Conservation (phyloP, 2,797 vertebrate genomes). For the Avahi laniger region DNA sequence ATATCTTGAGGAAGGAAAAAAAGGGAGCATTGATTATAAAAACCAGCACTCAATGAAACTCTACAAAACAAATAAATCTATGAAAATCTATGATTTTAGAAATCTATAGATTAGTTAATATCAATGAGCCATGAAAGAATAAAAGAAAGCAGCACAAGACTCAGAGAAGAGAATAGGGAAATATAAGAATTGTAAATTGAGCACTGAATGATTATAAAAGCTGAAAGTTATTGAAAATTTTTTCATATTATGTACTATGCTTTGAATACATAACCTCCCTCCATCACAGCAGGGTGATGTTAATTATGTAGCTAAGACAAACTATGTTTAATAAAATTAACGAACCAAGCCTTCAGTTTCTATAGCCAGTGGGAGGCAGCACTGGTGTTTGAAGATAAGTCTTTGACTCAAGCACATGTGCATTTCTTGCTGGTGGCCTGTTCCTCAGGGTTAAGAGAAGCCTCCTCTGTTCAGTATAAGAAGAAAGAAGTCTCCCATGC, state of each 20-base stretch:
- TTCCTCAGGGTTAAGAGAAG: neutral
- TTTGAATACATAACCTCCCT: neutral
- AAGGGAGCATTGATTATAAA: neutral
- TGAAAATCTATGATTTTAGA: neutral
- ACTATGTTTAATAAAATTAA: neutral
- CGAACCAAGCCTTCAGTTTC: neutral
- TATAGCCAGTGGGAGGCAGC: neutral
- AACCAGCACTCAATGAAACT: neutral
- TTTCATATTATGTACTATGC: neutral
- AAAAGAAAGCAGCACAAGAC: neutral
- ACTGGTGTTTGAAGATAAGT: too few species aligned
- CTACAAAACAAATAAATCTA: neutral
- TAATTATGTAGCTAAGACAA: neutral
- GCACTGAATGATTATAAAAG: neutral
- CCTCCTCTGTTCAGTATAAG: neutral
- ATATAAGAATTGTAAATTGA: neutral
- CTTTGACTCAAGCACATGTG: neutral
- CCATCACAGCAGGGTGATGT: too few species aligned
- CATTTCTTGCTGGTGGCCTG: fast-evolving
- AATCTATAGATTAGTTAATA: neutral
- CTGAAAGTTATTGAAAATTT: neutral
- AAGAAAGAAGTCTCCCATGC: neutral
- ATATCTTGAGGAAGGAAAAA: neutral
- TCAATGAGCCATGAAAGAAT: neutral
- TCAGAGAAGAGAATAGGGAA: neutral